phyloP scores from a whole-genome alignment of 2,888 invertebrate species.

The Philereme transversata region DNA sequence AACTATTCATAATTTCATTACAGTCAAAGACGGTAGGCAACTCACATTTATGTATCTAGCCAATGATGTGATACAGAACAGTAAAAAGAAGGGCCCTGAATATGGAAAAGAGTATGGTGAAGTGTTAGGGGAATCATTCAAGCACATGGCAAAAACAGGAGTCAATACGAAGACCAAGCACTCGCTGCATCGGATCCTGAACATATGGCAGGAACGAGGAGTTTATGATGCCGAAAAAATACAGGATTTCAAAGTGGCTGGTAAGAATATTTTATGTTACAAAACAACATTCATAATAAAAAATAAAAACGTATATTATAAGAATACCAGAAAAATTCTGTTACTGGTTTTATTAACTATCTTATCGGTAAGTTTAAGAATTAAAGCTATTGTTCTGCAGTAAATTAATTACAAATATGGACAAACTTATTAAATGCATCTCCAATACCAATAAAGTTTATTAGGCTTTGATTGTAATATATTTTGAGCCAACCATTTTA shows the following conservation, averaged over 20 bases:
- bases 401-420: too few species aligned
- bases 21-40: constrained; percentile 93
- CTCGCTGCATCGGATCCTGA: constrained; percentile 91
- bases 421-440: too few species aligned
- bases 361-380: too few species aligned
- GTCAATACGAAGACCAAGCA: constrained; percentile 92
- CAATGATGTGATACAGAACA: constrained; percentile 99
- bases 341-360: too few species aligned
- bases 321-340: too few species aligned
- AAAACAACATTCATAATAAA: too few species aligned
- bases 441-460: background rate
- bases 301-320: too few species aligned
- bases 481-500: background rate
- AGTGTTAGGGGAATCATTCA: constrained; percentile 92
- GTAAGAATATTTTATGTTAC: constrained; percentile 48
- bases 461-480: background rate
- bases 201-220: constrained; percentile 96
- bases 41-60: constrained; percentile 98
- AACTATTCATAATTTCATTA: background rate
- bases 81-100: constrained; percentile 98
- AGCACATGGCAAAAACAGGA: constrained; percentile 89
- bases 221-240: constrained; percentile 94
- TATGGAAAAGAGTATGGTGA: constrained; percentile 94
- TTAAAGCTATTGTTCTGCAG: too few species aligned
- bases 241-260: constrained; percentile 88